These are phyloP conservation scores for Bergia sp. DNA, from an alignment of 92 coral and sea anemone genomes.

Conservation along the genomic window DNA sequence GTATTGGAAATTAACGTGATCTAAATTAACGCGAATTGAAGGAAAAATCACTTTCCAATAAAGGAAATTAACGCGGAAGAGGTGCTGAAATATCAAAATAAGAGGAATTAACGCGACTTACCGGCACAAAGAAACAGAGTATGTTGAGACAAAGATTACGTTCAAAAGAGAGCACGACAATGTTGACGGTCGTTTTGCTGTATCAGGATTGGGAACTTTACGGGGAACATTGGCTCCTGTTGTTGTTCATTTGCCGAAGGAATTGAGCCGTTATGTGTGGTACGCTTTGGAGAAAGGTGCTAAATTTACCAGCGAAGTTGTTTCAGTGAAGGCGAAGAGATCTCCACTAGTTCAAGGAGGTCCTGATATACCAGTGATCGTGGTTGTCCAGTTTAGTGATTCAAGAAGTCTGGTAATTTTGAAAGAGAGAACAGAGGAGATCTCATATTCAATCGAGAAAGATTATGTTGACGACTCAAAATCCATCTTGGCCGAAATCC, in stretches of 20 bases:
- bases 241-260: conserved; percentile 30
- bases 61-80: no score
- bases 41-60: no score
- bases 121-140: no score
- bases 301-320: conserved; percentile 36
- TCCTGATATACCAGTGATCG: not conserved
- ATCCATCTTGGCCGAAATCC: no score
- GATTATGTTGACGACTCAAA: no score
- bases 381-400: not conserved
- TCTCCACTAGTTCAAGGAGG: conserved; percentile 22
- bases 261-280: conserved; percentile 48
- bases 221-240: conserved; percentile 49
- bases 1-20: no score
- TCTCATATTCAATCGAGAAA: no score
- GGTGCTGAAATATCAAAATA: no score
- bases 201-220: conserved; percentile 47
- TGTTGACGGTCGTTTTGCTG: conserved; percentile 46
- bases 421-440: no score
- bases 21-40: no score
- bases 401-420: no score
- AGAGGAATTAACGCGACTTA: no score
- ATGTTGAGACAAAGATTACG: conserved; percentile 4
- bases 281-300: conserved; percentile 44
- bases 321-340: conserved; percentile 44
- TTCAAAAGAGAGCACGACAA: conserved; percentile 50